phyloP scores from a whole-genome alignment of 2,113 vertebrate species.

The Hylia prasina region DNA sequence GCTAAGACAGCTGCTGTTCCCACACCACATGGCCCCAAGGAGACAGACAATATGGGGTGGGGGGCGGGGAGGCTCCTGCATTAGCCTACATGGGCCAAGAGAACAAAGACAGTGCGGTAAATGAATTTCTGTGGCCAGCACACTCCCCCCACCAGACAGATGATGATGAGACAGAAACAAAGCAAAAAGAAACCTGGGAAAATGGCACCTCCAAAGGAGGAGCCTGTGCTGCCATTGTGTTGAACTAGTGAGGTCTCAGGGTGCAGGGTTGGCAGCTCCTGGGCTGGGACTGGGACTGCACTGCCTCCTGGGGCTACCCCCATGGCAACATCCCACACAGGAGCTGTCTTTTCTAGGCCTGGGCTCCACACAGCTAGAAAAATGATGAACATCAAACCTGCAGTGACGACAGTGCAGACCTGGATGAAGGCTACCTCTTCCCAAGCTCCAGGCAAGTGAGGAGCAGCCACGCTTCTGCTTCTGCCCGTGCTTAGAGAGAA shows the following conservation, averaged over 20 bases:
- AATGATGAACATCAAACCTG: not conserved
- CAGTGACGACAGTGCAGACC: too few species aligned
- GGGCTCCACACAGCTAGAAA: not conserved
- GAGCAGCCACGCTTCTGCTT: rapidly evolving
- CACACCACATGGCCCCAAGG: not conserved
- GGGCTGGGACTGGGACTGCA: not conserved
- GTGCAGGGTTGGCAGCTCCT: too few species aligned
- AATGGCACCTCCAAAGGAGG: not conserved
- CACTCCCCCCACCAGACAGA: rapidly evolving
- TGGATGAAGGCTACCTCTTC: rapidly evolving
- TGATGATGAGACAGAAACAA: not conserved
- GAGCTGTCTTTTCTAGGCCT: not conserved
- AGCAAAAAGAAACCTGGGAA: not conserved
- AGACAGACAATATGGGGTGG: not conserved
- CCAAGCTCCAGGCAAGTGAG: not conserved
- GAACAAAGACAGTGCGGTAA: not conserved
- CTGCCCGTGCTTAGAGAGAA: not conserved
- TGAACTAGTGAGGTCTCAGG: rapidly evolving
- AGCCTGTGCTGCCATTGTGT: rapidly evolving
- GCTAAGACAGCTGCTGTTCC: not conserved
- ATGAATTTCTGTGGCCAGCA: rapidly evolving
- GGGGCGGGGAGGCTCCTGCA: rapidly evolving
- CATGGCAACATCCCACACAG: too few species aligned
- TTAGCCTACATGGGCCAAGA: rapidly evolving
- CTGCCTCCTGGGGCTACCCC: not conserved